phyloP scores from a whole-genome alignment of 53 echinoderm and acorn worm genomes.

The Paracentrotus lividus region DNA sequence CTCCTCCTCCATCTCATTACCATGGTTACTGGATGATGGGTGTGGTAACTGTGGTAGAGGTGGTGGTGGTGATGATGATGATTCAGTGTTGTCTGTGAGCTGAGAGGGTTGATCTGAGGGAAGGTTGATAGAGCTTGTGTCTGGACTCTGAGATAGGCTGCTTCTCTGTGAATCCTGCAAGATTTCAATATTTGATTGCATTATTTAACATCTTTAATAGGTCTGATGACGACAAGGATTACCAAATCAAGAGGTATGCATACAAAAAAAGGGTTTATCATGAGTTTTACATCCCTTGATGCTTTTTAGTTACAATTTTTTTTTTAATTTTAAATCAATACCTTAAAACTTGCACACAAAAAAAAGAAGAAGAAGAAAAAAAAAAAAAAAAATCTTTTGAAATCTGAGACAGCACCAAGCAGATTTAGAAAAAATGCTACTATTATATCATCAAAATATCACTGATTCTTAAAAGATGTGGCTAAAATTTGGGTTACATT shows the following conservation, averaged over 20 bases:
- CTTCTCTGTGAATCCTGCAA: conserved; percentile 60
- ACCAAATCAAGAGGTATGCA: too few relatives aligned
- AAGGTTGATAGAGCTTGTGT: conserved; percentile 53
- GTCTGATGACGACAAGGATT: too few relatives aligned
- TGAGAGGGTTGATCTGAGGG: background rate
- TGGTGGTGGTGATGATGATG: background rate
- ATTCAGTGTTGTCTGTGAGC: background rate
- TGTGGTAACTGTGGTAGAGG: conserved; percentile 20
- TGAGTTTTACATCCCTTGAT: too few relatives aligned
- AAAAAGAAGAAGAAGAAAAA: too few relatives aligned
- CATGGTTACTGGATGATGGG: background rate
- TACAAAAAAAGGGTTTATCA: too few relatives aligned
- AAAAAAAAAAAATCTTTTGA: background rate
- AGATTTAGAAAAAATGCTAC: background rate
- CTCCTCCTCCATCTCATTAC: background rate
- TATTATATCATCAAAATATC: background rate
- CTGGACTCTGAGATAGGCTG: background rate
- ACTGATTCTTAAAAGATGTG: conserved; percentile 15
- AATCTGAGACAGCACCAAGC: background rate
- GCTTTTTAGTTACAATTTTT: too few relatives aligned
- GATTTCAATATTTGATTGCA: too few relatives aligned
- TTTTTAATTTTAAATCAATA: too few relatives aligned
- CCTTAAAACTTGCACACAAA: too few relatives aligned
- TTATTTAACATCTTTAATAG: too few relatives aligned
- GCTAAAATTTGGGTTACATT: conserved; percentile 6